Base-by-base conservation (phyloP, 2,888 invertebrate genomes). In the Allolobophora icterica region DNA sequence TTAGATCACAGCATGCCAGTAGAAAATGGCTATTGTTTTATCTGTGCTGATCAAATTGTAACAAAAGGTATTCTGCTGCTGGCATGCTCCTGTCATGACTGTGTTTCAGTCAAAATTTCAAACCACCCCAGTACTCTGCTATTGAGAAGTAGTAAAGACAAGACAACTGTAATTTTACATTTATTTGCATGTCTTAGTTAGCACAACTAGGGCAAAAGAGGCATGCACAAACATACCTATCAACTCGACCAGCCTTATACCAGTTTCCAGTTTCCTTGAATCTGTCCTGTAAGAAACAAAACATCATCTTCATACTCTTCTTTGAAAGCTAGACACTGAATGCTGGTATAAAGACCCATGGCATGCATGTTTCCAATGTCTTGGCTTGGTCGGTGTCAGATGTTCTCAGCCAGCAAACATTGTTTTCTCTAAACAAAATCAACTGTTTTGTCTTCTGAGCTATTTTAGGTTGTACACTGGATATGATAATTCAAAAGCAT, bases 211-310 rank as follows among this genome's bases (percentile, higher is more conserved):
- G 52, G 6, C 52, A 52, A 52, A 71, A 71, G 71, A n/a, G 30
- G n/a, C 71, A 71, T 2, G 71, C 71, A 71, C 11, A n/a, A n/a
- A 87, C 87, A 35, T 87, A 92, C 92, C 92, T 92, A 91, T 92
- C 92, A n/a, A 92, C 92, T 40, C 91, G 92, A 40, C 91, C 92
- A 52, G 92, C 91, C 90, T 92, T 92, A 90, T 92, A 91, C 92
- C 92, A 92, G 38, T 98, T 98, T 42, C 95, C 95, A 93, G 95
- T 95, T 91, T 95, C 95, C 24, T 87, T 87, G 87, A 87, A 87
- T 35, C 87, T 34, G 4, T 87, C 87, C 87, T 87, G 38, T 35
- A 87, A 35, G 34, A 84, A 84, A 84, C 33, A 84, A 19, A 84
- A 34, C 35, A 17, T 84, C 84, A 84, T 84, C 84, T 24, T 52